These are phyloP conservation scores for Stichodactyla mertensii DNA, from an alignment of 64 coral and sea anemone genomes.

Conservation along the genomic window DNA sequence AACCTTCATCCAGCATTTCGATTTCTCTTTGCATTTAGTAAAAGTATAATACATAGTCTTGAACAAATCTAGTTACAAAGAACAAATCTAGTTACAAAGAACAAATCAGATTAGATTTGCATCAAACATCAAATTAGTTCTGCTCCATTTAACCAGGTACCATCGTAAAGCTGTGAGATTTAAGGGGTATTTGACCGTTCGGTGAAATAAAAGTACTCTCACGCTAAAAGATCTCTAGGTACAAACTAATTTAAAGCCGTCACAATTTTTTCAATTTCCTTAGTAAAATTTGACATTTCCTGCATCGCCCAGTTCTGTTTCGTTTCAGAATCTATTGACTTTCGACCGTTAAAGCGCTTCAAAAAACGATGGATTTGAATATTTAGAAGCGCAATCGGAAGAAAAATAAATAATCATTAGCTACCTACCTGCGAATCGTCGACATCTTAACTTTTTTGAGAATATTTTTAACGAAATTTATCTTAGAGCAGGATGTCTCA, in stretches of 20 bases:
- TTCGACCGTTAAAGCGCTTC: neutral
- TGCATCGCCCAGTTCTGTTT: neutral
- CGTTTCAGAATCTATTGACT: neutral
- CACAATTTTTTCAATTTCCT: conserved; percentile 5
- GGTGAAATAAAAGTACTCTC: neutral
- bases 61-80: neutral
- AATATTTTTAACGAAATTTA: neutral
- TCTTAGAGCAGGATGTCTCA: neutral
- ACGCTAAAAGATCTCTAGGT: neutral
- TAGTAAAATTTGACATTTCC: neutral
- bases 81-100: neutral
- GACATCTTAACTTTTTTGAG: neutral
- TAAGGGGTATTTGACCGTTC: neutral
- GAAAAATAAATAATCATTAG: neutral
- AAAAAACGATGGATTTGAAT: neutral
- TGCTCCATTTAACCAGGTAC: neutral
- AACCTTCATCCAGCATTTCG: neutral
- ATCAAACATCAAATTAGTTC: neutral
- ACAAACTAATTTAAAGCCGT: neutral
- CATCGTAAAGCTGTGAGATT: neutral
- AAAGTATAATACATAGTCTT: neutral
- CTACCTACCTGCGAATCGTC: conserved; percentile 7
- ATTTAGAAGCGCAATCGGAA: neutral
- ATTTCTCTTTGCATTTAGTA: neutral
- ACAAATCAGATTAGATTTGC: neutral